Evolutionary conservation across 2,113 vertebrate genomes (phyloP), one percentile per base, ranked within the genome.

Genomic region (Vulpes ferrilata): DNA sequence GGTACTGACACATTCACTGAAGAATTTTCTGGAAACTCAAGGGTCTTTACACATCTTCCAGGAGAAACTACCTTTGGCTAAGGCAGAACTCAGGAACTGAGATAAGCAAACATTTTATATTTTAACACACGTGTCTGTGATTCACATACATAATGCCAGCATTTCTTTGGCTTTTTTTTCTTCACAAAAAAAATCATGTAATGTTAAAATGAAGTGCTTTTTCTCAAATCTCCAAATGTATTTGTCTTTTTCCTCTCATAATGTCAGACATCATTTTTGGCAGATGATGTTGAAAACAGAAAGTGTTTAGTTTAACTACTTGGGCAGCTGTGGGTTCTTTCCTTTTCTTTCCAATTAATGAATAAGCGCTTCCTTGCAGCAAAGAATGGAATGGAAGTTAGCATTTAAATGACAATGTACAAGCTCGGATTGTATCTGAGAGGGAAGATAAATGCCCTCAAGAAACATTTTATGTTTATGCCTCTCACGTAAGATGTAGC

Each of bases 271-370:
- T 88, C 98, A 67, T 16, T 96, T 97, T 96, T 94, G 60, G 88
- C 55, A 96, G 82, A 95, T 96, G 57, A 85, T 96, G 6, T 74
- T 96, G 80, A 95, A 88, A 98, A 91, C 23, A 73, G 88, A 73
- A 76, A 85, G 74, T 96, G 67, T 95, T 95, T 81, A 57, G 73
- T 92, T 96, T 95, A 96, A 98, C 53, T 65, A 85, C 16, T 53
- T 1, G 85, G 7, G 4, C 96, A 96, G 92, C 97, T 98, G 93
- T 83, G 82, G 25, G 17, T 59, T 96, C 90, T 95, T 89, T 89
- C 88, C 23, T 67, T 97, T 76, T 32, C 35, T 96, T 95, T 97
- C 64, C 96, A 97, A 12, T 89, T 98, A 96, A 90, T 95, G 48
- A 88, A 96, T 88, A 95, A 87, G 67, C 1, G 25, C 53, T 97